Conservation (phyloP, 2,888 invertebrate species). For the Strigamia maritima region DNA sequence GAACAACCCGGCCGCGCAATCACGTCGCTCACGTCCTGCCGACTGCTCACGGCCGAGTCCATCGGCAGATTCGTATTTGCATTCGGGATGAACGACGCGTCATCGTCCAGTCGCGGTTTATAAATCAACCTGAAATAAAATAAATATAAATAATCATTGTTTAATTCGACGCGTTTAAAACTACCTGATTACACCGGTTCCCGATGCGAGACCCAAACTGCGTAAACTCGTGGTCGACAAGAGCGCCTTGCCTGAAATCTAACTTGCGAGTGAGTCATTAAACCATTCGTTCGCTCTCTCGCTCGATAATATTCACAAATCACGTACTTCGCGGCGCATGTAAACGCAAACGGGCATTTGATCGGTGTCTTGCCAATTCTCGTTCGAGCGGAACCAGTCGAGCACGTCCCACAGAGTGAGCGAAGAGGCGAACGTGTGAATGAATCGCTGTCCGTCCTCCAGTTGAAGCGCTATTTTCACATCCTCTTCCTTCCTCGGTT, state of each 20-base stretch:
- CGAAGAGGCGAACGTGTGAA: slow-evolving; percentile 61
- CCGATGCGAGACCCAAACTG: too few relatives aligned
- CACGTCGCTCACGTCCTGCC: neutral
- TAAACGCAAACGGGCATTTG: slow-evolving; percentile 66
- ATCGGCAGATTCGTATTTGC: too few relatives aligned
- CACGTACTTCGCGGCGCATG: slow-evolving; percentile 67
- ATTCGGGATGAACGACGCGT: neutral
- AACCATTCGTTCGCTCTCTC: too few relatives aligned
- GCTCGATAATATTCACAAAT: too few relatives aligned
- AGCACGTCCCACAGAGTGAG: slow-evolving; percentile 61
- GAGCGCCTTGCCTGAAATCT: slow-evolving; percentile 63
- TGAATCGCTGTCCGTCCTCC: slow-evolving; percentile 67
- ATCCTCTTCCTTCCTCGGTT: slow-evolving; percentile 58
- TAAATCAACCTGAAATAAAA: too few relatives aligned
- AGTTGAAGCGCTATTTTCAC: slow-evolving; percentile 74
- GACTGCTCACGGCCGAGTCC: neutral
- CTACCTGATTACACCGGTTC: too few relatives aligned
- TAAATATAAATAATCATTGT: too few relatives aligned
- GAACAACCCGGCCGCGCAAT: too few relatives aligned
- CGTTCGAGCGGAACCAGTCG: slow-evolving; percentile 37
- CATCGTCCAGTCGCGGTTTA: neutral
- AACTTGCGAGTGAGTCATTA: neutral
- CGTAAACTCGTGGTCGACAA: slow-evolving; percentile 67
- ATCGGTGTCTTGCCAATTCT: neutral
- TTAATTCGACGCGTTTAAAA: too few relatives aligned